Evolutionary conservation across 2,797 vertebrate species (phyloP).

Genomic region (Hirundo rustica): DNA sequence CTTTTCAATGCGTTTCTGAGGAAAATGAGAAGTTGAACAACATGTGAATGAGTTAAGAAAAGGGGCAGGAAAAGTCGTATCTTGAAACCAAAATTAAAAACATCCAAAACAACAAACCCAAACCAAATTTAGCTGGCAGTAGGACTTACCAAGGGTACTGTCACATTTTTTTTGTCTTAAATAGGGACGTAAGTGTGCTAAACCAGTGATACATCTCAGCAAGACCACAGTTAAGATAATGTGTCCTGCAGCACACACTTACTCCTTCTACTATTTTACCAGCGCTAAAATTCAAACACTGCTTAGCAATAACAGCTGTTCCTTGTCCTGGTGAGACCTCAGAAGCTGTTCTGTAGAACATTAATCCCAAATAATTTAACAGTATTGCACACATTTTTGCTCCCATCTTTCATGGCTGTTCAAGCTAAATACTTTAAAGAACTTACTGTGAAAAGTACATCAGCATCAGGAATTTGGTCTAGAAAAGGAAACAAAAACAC

Average conservation of each 20-base stretch:
- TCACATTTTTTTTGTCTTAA: background rate
- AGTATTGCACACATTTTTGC: background rate
- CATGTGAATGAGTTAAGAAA: background rate
- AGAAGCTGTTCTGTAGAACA: background rate
- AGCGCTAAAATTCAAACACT: background rate
- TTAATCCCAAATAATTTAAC: background rate
- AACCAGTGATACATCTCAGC: background rate
- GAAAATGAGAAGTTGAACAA: background rate
- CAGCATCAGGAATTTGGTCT: background rate
- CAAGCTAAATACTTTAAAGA: background rate
- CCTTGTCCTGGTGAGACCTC: background rate
- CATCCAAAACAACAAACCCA: background rate
- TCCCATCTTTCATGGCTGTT: background rate
- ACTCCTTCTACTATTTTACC: background rate
- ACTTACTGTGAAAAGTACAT: background rate
- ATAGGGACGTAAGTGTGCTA: background rate
- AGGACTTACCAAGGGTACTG: background rate
- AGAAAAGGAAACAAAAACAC: background rate
- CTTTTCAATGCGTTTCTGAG: constrained; percentile 81
- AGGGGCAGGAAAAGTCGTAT: background rate
- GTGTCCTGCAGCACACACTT: background rate
- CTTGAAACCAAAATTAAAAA: background rate
- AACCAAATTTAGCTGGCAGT: background rate
- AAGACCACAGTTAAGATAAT: background rate
- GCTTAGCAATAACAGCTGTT: background rate